phyloP scores from a whole-genome alignment of 53 echinoderm and acorn worm species.

The Temnopleurus reevesii region DNA sequence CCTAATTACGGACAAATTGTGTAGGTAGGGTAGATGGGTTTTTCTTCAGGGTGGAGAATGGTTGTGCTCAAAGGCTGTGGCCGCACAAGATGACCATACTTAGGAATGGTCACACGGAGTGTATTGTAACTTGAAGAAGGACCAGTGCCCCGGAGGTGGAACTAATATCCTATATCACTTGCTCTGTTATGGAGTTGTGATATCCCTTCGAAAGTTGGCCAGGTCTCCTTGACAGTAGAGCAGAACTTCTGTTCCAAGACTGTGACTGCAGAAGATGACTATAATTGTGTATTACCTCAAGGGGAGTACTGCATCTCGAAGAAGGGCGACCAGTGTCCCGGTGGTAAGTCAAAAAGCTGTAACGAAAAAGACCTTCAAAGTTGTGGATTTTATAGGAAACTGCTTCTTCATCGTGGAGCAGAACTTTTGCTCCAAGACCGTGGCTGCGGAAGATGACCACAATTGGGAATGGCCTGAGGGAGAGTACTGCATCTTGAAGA shows the following conservation, averaged over 20 bases:
- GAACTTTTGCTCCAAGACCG: slow-evolving; percentile 76
- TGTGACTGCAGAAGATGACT: slow-evolving; percentile 56
- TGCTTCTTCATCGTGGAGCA: slow-evolving; percentile 52
- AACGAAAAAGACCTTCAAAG: too few species aligned
- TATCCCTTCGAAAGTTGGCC: too few species aligned
- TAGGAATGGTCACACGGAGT: too few species aligned
- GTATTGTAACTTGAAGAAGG: too few species aligned
- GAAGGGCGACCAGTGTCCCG: slow-evolving; percentile 55
- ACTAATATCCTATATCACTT: too few species aligned
- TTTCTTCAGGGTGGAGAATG: too few species aligned
- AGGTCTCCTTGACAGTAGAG: slow-evolving; percentile 58
- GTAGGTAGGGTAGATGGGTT: background rate
- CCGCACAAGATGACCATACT: too few species aligned
- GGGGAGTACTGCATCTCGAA: slow-evolving; percentile 74
- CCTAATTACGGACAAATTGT: background rate
- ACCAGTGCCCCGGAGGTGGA: too few species aligned
- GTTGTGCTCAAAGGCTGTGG: too few species aligned
- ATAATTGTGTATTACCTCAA: slow-evolving; percentile 60
- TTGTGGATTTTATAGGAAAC: too few species aligned
- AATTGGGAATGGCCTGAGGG: slow-evolving; percentile 24
- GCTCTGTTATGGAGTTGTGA: too few species aligned
- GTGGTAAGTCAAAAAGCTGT: slow-evolving; percentile 31
- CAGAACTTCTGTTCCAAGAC: slow-evolving; percentile 84
- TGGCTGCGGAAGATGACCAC: slow-evolving; percentile 47
- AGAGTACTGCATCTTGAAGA: slow-evolving; percentile 76